Evolutionary conservation across 1,140 invertebrate species (phyloP), one percentile per base, ranked within the genome.

Genomic region (Scaptomyza montana): DNA sequence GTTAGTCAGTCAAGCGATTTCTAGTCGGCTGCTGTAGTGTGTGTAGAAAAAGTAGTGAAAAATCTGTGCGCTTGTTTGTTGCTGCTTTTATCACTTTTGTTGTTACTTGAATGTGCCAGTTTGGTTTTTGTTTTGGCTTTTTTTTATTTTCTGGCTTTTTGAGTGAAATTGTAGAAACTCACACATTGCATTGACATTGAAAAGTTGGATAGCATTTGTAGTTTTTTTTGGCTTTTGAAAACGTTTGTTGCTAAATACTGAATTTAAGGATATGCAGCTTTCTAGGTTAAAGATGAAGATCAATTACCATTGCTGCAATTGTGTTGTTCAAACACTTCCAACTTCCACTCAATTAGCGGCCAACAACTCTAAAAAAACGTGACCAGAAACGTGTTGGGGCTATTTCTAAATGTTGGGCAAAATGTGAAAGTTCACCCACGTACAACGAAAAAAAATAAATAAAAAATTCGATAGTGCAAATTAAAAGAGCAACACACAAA

Each of bases 361-460:
- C 8, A 8, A 36, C 30, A 30, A 25, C 21, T 25, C 21, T 25
- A 30, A 30, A 9, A 70, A 87, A 87, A 84, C 82, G 84, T 87
- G 82, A 89, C 76, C 74, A 67, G 72, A 87, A 87, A 89, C 84
- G 84, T 89, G 82, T 73, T 41, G n/a, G 12, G 10, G 10, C 47
- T 45, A 41, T 50, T 53, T 72, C 30, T 5, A 12, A 19, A 53
- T 28, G 60, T 25, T 51, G 80, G 81, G 70, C 60, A 67, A 86
- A 89, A 89, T 89, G 84, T 89, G 84, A 89, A 89, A 89, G 84
- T 89, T 89, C 84, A 89, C 84, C 84, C 84, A 89, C 84, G 84
- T 89, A 80, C 73, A 81, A 78, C 84, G 79, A 79, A 3, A 33
- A 89, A 84, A 89, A 89, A 77, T 1, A 73, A 84, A 84, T 84